These are phyloP conservation scores for Physeter macrocephalus DNA, from an alignment of 2,113 vertebrate genomes.

Conservation along the genomic window DNA sequence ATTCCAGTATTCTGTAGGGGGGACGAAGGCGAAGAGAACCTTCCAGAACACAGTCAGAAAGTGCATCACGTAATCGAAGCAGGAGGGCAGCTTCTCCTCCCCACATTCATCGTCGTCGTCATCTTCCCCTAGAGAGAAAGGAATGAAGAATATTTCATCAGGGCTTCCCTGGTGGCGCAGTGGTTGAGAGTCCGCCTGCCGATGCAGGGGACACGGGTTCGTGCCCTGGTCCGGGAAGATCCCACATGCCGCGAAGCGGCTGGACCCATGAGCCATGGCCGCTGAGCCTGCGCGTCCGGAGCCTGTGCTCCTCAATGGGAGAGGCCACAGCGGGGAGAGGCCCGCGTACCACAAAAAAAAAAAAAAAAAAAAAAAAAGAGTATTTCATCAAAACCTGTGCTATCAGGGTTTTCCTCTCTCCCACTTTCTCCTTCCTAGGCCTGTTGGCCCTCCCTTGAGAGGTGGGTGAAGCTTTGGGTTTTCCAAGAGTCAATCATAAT, in stretches of 20 bases:
- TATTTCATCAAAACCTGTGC: background rate
- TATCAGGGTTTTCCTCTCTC: background rate
- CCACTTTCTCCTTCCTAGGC: background rate
- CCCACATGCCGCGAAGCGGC: too few species aligned
- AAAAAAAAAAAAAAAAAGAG: too few species aligned
- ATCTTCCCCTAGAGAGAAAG: slow-evolving; percentile 81
- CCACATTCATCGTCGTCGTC: slow-evolving; percentile 92
- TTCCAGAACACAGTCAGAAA: slow-evolving; percentile 99
- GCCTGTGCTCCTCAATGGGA: too few species aligned
- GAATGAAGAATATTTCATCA: background rate
- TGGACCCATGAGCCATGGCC: too few species aligned
- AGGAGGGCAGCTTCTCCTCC: slow-evolving; percentile 91
- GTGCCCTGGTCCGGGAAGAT: too few species aligned
- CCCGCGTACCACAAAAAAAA: too few species aligned
- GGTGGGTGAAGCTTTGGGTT: background rate
- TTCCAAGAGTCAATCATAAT: background rate
- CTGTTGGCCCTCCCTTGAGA: background rate
- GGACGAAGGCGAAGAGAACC: slow-evolving; percentile 95
- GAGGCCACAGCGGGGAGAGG: too few species aligned
- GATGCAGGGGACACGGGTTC: too few species aligned
- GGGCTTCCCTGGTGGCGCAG: too few species aligned
- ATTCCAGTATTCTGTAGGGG: slow-evolving; percentile 95
- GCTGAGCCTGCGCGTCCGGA: too few species aligned
- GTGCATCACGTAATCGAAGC: slow-evolving; percentile 96
- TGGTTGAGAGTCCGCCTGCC: too few species aligned